These are phyloP conservation scores for Mus pahari DNA, from an alignment of 2,113 vertebrate genomes.

Conservation along the genomic window DNA sequence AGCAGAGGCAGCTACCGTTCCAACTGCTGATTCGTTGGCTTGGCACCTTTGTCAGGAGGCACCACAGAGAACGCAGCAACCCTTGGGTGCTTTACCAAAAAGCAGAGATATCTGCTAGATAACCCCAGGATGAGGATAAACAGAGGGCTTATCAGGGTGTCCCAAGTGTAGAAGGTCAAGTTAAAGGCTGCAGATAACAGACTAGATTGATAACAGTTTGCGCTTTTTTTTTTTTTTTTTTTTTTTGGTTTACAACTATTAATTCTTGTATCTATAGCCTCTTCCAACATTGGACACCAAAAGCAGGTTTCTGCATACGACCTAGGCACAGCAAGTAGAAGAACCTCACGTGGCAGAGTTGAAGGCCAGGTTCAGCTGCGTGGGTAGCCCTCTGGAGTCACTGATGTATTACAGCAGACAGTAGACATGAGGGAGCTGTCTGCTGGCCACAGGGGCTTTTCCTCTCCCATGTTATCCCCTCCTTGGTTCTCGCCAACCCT, in stretches of 20 bases:
- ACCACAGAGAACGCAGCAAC: conserved; percentile 73
- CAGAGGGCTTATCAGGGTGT: conserved; percentile 80
- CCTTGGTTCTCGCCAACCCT: conserved; percentile 59
- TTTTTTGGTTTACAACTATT: conserved; percentile 16
- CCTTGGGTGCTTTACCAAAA: conserved; percentile 79
- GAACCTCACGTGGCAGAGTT: conserved; percentile 44
- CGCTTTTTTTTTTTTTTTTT: neutral
- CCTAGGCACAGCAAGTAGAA: conserved; percentile 17
- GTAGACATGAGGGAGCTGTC: conserved; percentile 58
- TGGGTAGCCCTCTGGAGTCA: neutral
- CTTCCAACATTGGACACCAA: conserved; percentile 17
- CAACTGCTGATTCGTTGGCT: conserved; percentile 81
- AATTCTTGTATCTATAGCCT: conserved; percentile 51
- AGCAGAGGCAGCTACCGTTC: conserved; percentile 81
- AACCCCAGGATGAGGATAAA: conserved; percentile 82
- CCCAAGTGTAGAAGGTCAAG: conserved; percentile 82
- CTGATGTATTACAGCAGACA: conserved; percentile 58
- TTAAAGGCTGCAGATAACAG: conserved; percentile 73
- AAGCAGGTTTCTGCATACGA: neutral
- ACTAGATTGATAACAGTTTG: neutral
- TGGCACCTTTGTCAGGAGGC: conserved; percentile 84
- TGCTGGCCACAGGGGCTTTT: conserved; percentile 45
- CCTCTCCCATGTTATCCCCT: conserved; percentile 54
- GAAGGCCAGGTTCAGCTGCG: conserved; percentile 52
- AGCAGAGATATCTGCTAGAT: conserved; percentile 78